These are phyloP conservation scores for Orthonevra nobilis DNA, from an alignment of 2,888 invertebrate genomes.

Conservation along the genomic window DNA sequence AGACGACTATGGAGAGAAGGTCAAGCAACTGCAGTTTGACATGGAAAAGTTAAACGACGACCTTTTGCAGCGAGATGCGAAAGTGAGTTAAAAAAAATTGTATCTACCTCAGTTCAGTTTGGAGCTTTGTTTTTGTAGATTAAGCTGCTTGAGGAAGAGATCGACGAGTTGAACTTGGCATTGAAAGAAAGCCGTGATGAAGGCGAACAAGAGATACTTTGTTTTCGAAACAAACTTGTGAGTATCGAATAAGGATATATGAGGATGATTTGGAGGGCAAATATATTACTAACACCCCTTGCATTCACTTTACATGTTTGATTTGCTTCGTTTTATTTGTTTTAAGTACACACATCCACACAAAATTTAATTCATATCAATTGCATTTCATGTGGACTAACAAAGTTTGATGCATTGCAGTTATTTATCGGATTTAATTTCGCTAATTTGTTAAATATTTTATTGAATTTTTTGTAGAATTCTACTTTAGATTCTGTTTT, in stretches of 20 bases:
- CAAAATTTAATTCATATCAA: slow-evolving; percentile 21
- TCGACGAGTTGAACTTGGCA: slow-evolving; percentile 86
- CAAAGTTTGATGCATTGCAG: slow-evolving; percentile 21
- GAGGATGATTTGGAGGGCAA: slow-evolving; percentile 36
- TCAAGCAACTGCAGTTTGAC: slow-evolving; percentile 80
- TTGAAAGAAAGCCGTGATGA: slow-evolving; percentile 81
- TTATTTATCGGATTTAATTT: too few relatives aligned
- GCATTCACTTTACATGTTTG: slow-evolving; percentile 17
- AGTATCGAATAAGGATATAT: slow-evolving; percentile 78
- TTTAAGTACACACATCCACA: not conserved
- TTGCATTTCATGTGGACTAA: slow-evolving; percentile 27
- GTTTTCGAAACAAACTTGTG: slow-evolving; percentile 82
- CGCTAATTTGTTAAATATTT: not conserved
- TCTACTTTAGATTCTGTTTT: slow-evolving; percentile 2
- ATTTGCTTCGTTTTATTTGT: slow-evolving; percentile 28
- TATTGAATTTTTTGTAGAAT: slow-evolving; percentile 10
- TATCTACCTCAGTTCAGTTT: too few relatives aligned
- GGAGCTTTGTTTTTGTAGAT: too few relatives aligned
- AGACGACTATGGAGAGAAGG: slow-evolving; percentile 84
- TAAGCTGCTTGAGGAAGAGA: slow-evolving; percentile 86
- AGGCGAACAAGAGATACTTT: slow-evolving; percentile 82
- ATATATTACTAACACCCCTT: slow-evolving; percentile 58
- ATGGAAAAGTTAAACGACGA: slow-evolving; percentile 76
- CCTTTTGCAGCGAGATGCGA: slow-evolving; percentile 77
- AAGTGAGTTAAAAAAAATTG: slow-evolving; percentile 75